Conservation (phyloP, 2,888 invertebrate genomes). For the Acronicta aceris region DNA sequence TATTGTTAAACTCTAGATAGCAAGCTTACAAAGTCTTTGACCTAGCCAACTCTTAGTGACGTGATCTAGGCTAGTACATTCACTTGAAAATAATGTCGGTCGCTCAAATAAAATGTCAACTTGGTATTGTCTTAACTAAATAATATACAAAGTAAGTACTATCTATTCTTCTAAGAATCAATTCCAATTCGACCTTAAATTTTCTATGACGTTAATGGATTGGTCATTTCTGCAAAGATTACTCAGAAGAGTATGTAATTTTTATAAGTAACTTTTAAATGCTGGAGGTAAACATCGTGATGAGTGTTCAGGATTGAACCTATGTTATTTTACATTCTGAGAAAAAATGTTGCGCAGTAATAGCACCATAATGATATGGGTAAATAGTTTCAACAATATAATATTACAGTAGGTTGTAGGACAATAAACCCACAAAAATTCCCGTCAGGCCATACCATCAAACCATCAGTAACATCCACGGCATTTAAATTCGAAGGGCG, state of each 20-base stretch:
- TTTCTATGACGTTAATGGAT: too few species aligned
- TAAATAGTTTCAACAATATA: background rate
- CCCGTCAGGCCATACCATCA: conserved; percentile 23
- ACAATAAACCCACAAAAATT: conserved; percentile 15
- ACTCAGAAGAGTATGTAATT: too few species aligned
- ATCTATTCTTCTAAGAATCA: conserved; percentile 3
- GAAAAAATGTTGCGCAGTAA: too few species aligned
- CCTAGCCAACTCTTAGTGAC: conserved; percentile 17
- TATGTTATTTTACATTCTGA: too few species aligned
- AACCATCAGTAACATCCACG: conserved; percentile 38
- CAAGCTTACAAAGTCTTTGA: conserved; percentile 22
- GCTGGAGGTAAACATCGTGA: too few species aligned
- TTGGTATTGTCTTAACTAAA: conserved; percentile 7
- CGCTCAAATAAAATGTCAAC: conserved; percentile 20
- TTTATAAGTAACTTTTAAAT: too few species aligned
- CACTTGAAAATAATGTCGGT: conserved; percentile 21
- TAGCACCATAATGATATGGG: too few species aligned
- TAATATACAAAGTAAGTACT: too few species aligned
- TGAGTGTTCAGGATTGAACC: too few species aligned
- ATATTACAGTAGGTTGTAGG: conserved; percentile 12
- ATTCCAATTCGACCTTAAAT: background rate
- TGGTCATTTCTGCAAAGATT: too few species aligned
- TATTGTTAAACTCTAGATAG: conserved; percentile 32
- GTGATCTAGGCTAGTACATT: conserved; percentile 13
- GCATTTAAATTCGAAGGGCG: conserved; percentile 48